Percentiles rank a stretch among this genome's conserved stretches.
Conservation (phyloP, 2,888 invertebrate species). For the Calameuta idolon region DNA sequence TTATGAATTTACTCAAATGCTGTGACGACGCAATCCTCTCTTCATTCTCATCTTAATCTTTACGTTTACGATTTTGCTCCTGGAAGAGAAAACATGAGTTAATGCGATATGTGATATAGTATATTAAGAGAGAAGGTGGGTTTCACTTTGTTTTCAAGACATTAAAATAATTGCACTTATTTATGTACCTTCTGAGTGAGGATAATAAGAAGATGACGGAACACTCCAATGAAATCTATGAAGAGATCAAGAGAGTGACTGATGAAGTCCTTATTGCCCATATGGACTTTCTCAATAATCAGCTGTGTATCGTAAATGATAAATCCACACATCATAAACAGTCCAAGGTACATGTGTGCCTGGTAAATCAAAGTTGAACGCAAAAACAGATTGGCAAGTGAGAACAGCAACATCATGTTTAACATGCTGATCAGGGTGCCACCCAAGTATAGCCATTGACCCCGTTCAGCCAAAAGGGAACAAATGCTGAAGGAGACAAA, state of each 20-base stretch:
- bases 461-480: conserved; percentile 87
- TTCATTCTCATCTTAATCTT: conserved; percentile 46
- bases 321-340: conserved; percentile 93
- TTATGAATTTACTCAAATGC: conserved; percentile 63
- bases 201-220: conserved; percentile 91
- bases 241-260: conserved; percentile 93
- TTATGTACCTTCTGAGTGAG: conserved; percentile 86
- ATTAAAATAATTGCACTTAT: background rate
- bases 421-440: conserved; percentile 88
- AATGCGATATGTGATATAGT: background rate
- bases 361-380: conserved; percentile 84
- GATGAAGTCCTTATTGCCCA: conserved; percentile 93
- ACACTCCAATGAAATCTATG: conserved; percentile 94
- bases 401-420: conserved; percentile 81
- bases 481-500: conserved; percentile 93
- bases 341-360: conserved; percentile 88
- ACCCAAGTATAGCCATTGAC: conserved; percentile 91
- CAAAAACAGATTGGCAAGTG: conserved; percentile 87
- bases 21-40: conserved; percentile 1
- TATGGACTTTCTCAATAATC: conserved; percentile 91
- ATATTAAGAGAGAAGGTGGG: background rate
- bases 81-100: conserved; percentile 30
- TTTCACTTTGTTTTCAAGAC: background rate
- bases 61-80: conserved; percentile 58
- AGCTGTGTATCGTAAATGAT: conserved; percentile 97